These are phyloP conservation scores for Heteractis magnifica DNA, from an alignment of 92 coral and sea anemone genomes.

Conservation along the genomic window DNA sequence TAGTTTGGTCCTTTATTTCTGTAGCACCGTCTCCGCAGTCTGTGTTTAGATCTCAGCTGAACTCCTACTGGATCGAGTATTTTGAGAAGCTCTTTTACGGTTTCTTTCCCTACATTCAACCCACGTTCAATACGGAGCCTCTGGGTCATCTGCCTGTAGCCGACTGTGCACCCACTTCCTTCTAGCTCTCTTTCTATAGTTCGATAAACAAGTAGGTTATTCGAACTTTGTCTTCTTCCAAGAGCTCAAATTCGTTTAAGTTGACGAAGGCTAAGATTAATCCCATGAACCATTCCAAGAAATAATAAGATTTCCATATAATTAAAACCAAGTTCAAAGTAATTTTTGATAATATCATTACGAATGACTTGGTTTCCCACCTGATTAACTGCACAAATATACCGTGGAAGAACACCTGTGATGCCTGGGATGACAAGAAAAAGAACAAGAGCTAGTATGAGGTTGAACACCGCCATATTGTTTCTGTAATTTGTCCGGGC, in stretches of 20 bases:
- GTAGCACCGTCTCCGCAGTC: conserved; percentile 16
- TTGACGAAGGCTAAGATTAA: conserved; percentile 46
- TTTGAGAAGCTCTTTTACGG: conserved; percentile 7
- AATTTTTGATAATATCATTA: conserved; percentile 4
- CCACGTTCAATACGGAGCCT: background rate
- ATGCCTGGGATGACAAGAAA: background rate
- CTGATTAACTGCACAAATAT: background rate
- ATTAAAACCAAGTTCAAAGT: conserved; percentile 51
- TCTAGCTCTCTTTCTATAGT: conserved; percentile 25
- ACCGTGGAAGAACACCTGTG: background rate
- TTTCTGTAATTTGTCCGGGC: background rate
- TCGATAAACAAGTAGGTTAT: background rate
- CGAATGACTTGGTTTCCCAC: background rate
- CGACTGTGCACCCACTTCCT: conserved; percentile 32
- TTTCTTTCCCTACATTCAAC: conserved; percentile 7
- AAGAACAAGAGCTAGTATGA: background rate
- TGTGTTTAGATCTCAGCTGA: background rate
- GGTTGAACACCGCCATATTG: background rate
- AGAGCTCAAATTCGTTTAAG: conserved; percentile 36
- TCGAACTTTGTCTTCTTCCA: conserved; percentile 6
- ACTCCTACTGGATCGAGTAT: conserved; percentile 33
- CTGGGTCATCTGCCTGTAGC: conserved; percentile 37
- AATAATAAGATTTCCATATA: conserved; percentile 50
- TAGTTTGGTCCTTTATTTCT: conserved; percentile 17
- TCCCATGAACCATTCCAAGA: conserved; percentile 49